Base-by-base conservation (phyloP, 2,797 vertebrate genomes). In the Perodicticus potto region DNA sequence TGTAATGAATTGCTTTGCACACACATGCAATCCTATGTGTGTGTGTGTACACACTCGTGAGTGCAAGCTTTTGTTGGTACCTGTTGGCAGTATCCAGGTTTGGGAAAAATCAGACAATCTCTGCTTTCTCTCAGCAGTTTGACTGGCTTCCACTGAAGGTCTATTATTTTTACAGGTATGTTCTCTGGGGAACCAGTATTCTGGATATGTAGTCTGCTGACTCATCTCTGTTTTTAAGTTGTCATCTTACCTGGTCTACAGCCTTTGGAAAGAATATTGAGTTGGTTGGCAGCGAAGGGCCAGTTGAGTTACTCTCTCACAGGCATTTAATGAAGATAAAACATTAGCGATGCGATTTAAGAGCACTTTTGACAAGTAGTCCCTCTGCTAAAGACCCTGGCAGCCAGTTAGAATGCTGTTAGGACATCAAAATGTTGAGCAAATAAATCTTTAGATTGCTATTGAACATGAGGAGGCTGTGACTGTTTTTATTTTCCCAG, bases 281-380 rank as follows among this genome's bases (percentile, higher is more conserved):
- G 89, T 96, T 96, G 92, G 94, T 97, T 98, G 96, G 94, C 97
- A 95, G 89, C 94, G 92, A 97, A n/a, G 94, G 93, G 34, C 74
- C 69, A 45, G 96, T 87, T 83, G 95, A 96, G 94, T 97, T 97
- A 92, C 95, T 97, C 97, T 98, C 94, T 97, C 91, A 93, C 37
- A 95, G 95, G 72, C 94, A 88, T 93, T 98, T 98, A 95, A 97
- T 98, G 93, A 97, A 88, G 89, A 97, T 97, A 92, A 98, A 98
- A 96, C 95, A 97, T 97, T 95, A 98, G 94, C 77, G 84, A 96
- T 97, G 81, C 94, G 91, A 86, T 97, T 97, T 97, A 83, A 97
- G 98, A 97, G 63, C 89, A 93, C 93, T 94, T 98, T 93, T 97
- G 96, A 97, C 93, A 94, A 82, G 49, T 37, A 89, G 76, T 93